A percentile compares a stretch with the other conserved stretches of the same genome.
phyloP scores from a whole-genome alignment of 2,888 invertebrate genomes.

The Lacanobia oleracea region DNA sequence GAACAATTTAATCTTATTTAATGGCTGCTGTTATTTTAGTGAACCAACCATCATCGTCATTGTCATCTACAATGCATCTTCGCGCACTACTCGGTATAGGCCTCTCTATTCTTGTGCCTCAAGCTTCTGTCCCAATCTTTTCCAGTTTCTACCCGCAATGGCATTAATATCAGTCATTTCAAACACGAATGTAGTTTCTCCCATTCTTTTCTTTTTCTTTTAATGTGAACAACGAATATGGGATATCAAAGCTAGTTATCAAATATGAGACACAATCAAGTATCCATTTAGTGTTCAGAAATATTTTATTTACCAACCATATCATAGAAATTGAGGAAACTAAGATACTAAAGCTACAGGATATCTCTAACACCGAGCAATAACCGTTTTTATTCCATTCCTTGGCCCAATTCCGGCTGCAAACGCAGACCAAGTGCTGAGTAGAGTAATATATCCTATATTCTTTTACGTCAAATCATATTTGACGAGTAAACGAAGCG shows the following conservation, averaged over 20 bases:
- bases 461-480: slow-evolving; percentile 59
- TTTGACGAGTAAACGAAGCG: slow-evolving; percentile 59
- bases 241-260: not conserved
- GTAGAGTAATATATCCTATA: slow-evolving; percentile 54
- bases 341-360: slow-evolving; percentile 13
- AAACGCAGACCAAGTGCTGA: slow-evolving; percentile 46
- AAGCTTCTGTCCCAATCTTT: no score
- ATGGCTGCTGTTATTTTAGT: no score
- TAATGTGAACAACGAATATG: not conserved
- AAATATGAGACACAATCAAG: not conserved
- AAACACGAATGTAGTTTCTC: no score
- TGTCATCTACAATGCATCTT: no score
- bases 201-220: no score
- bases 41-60: no score
- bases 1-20: no score
- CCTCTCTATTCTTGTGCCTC: no score
- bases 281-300: no score
- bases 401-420: slow-evolving; percentile 30
- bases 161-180: no score
- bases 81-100: no score
- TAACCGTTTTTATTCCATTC: slow-evolving; percentile 44
- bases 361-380: slow-evolving; percentile 24
- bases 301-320: not conserved
- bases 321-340: slow-evolving; percentile 29
- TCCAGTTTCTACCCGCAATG: no score